Evolutionary conservation across 2,888 invertebrate species (phyloP).

Genomic region (Rhogogaster chlorosoma): DNA sequence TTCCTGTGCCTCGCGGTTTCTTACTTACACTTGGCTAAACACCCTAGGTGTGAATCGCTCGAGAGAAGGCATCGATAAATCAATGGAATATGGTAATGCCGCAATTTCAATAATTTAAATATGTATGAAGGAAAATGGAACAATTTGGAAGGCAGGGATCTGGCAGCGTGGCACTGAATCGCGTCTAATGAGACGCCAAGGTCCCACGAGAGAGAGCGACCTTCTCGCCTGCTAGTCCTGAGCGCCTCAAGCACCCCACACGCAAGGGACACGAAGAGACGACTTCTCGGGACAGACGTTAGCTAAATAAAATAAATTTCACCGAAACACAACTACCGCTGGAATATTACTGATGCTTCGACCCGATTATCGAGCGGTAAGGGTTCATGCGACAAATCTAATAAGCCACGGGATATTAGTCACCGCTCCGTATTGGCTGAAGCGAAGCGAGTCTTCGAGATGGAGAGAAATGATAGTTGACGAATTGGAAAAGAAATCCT

Average conservation of each 20-base stretch:
- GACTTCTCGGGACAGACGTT: slow-evolving; percentile 51
- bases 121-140: slow-evolving; percentile 77
- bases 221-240: slow-evolving; percentile 46
- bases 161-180: slow-evolving; percentile 73
- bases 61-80: slow-evolving; percentile 74
- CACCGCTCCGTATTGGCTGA: not conserved
- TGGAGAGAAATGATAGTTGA: not conserved
- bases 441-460: not conserved
- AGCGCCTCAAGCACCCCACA: slow-evolving; percentile 43
- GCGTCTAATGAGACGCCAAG: slow-evolving; percentile 74
- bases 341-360: slow-evolving; percentile 64
- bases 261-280: slow-evolving; percentile 49
- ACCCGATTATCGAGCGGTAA: slow-evolving; percentile 24
- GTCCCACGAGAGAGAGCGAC: slow-evolving; percentile 65
- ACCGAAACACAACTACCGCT: slow-evolving; percentile 61
- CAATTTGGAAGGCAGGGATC: slow-evolving; percentile 73
- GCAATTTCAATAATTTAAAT: slow-evolving; percentile 77
- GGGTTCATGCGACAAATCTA: slow-evolving; percentile 21
- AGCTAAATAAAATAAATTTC: slow-evolving; percentile 68
- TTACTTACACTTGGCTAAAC: slow-evolving; percentile 48
- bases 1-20: slow-evolving; percentile 2
- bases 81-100: slow-evolving; percentile 76
- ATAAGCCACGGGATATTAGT: slow-evolving; percentile 24
- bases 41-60: slow-evolving; percentile 38
- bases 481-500: not conserved